Conservation (phyloP, 1,140 invertebrate genomes). For the Scylla paramamosain region DNA sequence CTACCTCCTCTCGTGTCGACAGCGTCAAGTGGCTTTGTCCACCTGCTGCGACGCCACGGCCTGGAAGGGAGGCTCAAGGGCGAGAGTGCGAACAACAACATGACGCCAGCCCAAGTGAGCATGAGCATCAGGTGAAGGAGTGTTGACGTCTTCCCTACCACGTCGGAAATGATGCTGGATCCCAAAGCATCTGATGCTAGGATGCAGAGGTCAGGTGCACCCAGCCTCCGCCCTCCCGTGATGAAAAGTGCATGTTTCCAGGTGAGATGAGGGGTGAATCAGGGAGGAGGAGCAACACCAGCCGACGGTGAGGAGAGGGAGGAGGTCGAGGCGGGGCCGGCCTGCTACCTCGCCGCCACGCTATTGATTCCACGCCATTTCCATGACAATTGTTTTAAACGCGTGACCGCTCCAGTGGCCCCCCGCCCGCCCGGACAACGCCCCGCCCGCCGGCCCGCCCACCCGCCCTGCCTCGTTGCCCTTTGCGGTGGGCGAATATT, state of each 20-base stretch:
- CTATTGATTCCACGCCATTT: conserved; percentile 68
- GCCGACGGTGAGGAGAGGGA: not conserved
- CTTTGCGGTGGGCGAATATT: not conserved
- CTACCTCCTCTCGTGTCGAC: not conserved
- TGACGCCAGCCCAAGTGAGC: not conserved
- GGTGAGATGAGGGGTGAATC: not conserved
- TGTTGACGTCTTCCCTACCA: not conserved
- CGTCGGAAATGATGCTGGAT: not conserved
- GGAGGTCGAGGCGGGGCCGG: not conserved
- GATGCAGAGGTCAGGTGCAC: not conserved
- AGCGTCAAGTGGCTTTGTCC: not conserved
- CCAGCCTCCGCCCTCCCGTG: not conserved
- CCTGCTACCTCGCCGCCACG: conserved; percentile 18
- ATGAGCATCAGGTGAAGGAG: not conserved
- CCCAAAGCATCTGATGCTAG: not conserved
- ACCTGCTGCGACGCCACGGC: not conserved
- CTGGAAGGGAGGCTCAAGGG: not conserved
- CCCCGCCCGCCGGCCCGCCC: not conserved
- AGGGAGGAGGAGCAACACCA: not conserved
- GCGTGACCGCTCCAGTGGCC: conserved; percentile 60
- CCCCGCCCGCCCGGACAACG: conserved; percentile 21
- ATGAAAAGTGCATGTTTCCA: not conserved
- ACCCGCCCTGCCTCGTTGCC: not conserved
- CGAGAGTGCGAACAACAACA: not conserved
- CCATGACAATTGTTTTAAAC: conserved; percentile 72